phyloP scores from a whole-genome alignment of 2,888 invertebrate species.

The Steinernema carpocapsae region DNA sequence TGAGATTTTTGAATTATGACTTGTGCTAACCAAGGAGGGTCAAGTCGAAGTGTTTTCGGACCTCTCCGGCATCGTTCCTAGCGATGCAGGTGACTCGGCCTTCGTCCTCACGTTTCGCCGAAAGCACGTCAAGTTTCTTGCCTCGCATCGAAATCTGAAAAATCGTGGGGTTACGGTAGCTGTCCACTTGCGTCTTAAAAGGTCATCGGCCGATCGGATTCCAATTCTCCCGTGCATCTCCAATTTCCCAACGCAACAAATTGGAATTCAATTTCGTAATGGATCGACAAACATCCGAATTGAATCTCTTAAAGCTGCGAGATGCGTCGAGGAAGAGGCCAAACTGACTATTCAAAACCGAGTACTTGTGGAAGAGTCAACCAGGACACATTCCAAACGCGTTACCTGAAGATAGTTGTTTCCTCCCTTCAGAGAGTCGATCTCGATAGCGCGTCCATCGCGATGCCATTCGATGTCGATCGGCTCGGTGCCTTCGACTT shows the following conservation, averaged over 20 bases:
- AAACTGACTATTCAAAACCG: too few relatives aligned
- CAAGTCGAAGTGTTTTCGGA: slow-evolving; percentile 61
- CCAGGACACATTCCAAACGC: neutral
- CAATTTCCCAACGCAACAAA: slow-evolving; percentile 14
- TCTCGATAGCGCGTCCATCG: slow-evolving; percentile 54
- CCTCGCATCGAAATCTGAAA: slow-evolving; percentile 56
- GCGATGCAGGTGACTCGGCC: slow-evolving; percentile 23
- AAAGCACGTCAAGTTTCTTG: slow-evolving; percentile 55
- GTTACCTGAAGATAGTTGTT: slow-evolving; percentile 48
- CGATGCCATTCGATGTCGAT: slow-evolving; percentile 64
- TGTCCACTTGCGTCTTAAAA: neutral
- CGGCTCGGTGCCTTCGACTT: slow-evolving; percentile 50
- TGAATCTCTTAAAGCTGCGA: too few relatives aligned
- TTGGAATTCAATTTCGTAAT: slow-evolving; percentile 10
- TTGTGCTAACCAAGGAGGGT: slow-evolving; percentile 50
- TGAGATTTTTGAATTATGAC: neutral
- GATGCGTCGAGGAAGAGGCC: too few relatives aligned
- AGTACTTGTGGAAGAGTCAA: too few relatives aligned
- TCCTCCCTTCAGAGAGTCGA: slow-evolving; percentile 47
- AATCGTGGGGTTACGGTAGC: neutral
- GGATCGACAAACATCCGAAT: slow-evolving; percentile 10
- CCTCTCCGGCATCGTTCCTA: slow-evolving; percentile 59
- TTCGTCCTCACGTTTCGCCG: slow-evolving; percentile 44
- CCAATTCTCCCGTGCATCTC: slow-evolving; percentile 23
- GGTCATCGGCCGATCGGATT: neutral